phyloP scores from a whole-genome alignment of 2,797 vertebrate genomes.

The Netta rufina region DNA sequence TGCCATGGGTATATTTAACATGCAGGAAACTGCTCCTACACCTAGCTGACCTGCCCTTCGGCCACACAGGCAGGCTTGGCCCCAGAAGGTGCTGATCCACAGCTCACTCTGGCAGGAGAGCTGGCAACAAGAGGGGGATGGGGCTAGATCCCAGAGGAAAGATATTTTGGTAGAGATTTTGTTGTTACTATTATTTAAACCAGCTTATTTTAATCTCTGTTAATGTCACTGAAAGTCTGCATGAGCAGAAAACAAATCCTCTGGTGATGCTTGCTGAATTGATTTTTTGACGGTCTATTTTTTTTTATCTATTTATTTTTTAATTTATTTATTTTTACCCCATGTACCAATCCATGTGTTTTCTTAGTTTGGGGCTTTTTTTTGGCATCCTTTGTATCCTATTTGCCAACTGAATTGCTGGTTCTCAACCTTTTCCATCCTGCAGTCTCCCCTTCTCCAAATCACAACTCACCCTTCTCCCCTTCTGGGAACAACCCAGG shows the following conservation, averaged over 20 bases:
- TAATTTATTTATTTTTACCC: background rate
- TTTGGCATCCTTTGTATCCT: background rate
- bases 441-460: background rate
- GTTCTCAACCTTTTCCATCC: constrained; percentile 14
- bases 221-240: background rate
- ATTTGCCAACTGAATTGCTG: background rate
- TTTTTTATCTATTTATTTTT: background rate
- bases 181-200: constrained; percentile 40
- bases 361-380: background rate
- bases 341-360: fast-evolving
- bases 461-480: background rate
- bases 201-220: constrained; percentile 26
- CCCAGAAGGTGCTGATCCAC: background rate
- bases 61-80: background rate
- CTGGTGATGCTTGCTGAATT: background rate
- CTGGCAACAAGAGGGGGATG: background rate
- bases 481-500: background rate
- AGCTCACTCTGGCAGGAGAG: background rate
- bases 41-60: background rate
- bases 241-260: constrained; percentile 16
- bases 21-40: background rate
- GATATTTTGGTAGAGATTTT: background rate
- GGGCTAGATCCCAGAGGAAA: background rate
- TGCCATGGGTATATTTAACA: background rate
- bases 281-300: background rate